phyloP scores from a whole-genome alignment of 1,140 invertebrate genomes.

The Pseudomyrmex concolor region DNA sequence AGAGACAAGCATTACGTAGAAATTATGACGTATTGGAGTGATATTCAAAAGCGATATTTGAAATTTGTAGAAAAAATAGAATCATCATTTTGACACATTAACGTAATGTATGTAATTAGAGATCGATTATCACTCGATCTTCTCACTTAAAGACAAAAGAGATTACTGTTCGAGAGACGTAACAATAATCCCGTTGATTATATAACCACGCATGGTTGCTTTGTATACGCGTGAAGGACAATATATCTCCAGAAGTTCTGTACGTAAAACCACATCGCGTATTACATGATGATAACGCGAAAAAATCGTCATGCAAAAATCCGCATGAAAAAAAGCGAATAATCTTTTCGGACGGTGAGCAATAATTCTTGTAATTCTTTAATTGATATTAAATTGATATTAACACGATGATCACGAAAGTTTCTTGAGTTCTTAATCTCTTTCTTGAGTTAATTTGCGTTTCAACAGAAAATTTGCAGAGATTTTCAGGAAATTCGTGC shows the following conservation, averaged over 20 bases:
- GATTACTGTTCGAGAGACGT: slow-evolving; percentile 16
- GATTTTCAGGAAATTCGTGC: too few relatives aligned
- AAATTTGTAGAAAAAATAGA: slow-evolving; percentile 2
- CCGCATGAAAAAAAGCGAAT: too few relatives aligned
- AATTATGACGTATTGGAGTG: neutral
- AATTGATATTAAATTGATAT: too few relatives aligned
- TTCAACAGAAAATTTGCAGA: too few relatives aligned
- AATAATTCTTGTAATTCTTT: too few relatives aligned
- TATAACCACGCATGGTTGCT: slow-evolving; percentile 25
- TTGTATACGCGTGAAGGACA: neutral
- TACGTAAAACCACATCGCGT: neutral
- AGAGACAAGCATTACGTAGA: neutral
- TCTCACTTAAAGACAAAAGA: neutral
- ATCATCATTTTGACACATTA: neutral
- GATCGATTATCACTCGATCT: slow-evolving; percentile 29
- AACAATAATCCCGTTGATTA: slow-evolving; percentile 35
- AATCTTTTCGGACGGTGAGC: too few relatives aligned
- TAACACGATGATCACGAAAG: too few relatives aligned
- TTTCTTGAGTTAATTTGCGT: too few relatives aligned
- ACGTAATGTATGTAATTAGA: neutral
- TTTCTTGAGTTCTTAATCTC: too few relatives aligned
- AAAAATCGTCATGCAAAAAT: neutral
- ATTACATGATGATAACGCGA: slow-evolving; percentile 2
- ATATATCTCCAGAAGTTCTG: slow-evolving; percentile 22
- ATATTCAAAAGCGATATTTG: neutral